Conservation (phyloP, 2,888 invertebrate genomes). For the Diaperis boleti region DNA sequence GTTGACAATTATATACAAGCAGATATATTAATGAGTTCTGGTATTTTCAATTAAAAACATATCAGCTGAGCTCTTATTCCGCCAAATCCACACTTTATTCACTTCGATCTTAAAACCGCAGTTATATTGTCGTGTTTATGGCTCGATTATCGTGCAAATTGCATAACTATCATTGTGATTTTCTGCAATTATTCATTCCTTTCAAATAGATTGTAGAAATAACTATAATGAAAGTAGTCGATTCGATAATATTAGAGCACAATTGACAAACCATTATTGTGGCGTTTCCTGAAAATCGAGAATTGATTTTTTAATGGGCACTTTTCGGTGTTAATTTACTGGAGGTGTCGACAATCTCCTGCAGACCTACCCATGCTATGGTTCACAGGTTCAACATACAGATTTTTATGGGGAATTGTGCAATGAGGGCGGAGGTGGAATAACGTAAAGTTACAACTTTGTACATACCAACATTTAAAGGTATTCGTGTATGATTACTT, state of each 20-base stretch:
- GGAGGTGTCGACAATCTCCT: slow-evolving; percentile 3
- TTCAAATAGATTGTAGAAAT: slow-evolving; percentile 36
- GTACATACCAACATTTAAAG: not conserved
- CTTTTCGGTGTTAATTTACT: slow-evolving; percentile 1
- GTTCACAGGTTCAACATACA: not conserved
- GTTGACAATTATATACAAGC: no score
- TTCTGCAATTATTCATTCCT: slow-evolving; percentile 39
- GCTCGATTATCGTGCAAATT: slow-evolving; percentile 31
- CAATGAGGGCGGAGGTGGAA: not conserved
- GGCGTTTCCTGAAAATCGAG: slow-evolving; percentile 5
- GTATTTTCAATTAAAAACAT: slow-evolving; percentile 11
- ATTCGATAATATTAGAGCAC: slow-evolving; percentile 24
- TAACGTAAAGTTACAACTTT: not conserved
- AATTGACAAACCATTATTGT: slow-evolving; percentile 27
- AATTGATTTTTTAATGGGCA: not conserved
- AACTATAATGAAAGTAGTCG: slow-evolving; percentile 30
- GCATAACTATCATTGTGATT: slow-evolving; percentile 36
- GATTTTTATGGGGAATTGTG: slow-evolving; percentile 4
- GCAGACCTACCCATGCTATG: slow-evolving; percentile 8
- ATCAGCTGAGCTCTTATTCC: not conserved
- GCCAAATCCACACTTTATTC: slow-evolving; percentile 24
- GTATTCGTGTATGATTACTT: no score
- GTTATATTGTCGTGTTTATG: slow-evolving; percentile 29
- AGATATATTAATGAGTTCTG: slow-evolving; percentile 24
- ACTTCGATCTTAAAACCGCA: not conserved